Conservation (phyloP, 2,888 invertebrate species). For the Neoitamus cyanurus region DNA sequence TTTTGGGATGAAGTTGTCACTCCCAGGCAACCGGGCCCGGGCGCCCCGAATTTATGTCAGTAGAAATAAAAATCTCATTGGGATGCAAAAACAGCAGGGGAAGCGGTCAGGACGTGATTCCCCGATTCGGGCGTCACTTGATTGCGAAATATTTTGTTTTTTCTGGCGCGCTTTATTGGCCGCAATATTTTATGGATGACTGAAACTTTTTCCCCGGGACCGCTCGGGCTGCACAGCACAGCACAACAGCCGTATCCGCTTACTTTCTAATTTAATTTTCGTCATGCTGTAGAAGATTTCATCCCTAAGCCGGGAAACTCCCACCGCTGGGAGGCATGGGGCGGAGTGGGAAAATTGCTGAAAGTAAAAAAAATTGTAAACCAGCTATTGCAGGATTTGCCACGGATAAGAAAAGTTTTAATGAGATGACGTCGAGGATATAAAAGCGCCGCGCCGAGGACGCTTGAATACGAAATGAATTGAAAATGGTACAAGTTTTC, state of each 20-base stretch:
- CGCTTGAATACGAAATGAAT: slow-evolving; percentile 27
- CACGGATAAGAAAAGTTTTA: slow-evolving; percentile 37
- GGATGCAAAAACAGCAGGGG: not conserved
- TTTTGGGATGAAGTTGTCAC: slow-evolving; percentile 16
- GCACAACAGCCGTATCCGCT: not conserved
- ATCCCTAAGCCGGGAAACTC: not conserved
- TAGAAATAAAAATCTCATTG: slow-evolving; percentile 31
- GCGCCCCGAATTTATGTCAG: not conserved
- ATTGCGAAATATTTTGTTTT: slow-evolving; percentile 23
- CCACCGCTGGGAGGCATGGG: not conserved
- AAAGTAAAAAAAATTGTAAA: not conserved
- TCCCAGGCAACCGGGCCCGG: not conserved
- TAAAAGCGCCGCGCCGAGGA: not conserved
- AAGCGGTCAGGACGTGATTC: not conserved
- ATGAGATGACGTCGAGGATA: slow-evolving; percentile 31
- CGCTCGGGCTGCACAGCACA: not conserved
- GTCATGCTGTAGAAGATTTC: slow-evolving; percentile 12
- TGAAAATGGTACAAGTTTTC: slow-evolving; percentile 32
- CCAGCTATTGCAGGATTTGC: slow-evolving; percentile 4
- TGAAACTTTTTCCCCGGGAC: not conserved
- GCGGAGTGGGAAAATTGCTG: not conserved
- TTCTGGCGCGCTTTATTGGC: not conserved
- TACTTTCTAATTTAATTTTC: slow-evolving; percentile 41
- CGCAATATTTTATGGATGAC: slow-evolving; percentile 21
- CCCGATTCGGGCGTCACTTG: not conserved